Base-by-base conservation (phyloP, 1,140 invertebrate species). In the Apis florea region DNA sequence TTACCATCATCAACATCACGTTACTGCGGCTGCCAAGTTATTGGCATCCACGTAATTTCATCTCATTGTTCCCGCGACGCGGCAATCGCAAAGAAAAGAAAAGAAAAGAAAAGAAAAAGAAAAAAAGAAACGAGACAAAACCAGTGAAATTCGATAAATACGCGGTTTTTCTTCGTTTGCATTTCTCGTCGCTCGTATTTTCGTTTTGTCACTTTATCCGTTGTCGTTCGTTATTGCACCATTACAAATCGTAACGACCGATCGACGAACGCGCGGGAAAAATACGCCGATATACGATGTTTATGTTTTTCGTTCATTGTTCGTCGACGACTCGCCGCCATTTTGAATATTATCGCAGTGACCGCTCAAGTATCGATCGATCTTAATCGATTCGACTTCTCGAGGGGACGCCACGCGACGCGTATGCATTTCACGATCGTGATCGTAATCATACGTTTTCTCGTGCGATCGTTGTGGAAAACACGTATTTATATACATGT, bases 1-100 rank as follows among this genome's bases (percentile, higher is more conserved):
- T 2, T 97, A 97, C 92, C 96, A 97, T 91, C 96, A 97, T 91
- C 96, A 97, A 90, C 96, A 97, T 89, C 96, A 97, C 93, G 96
- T 97, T 58, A 97, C 96, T 24, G 96, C 96, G 63, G 96, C 96
- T 63, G 96, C 96, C 26, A 97, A 97, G 89, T 93, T 97, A 73
- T 96, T 97, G 94, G 96, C 96, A 5, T 96, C 96, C n/a, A 96
- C 96, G 87, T 97, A 96, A 93, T 76, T 83, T 69, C 56, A 49
- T 31, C 17, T 26, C 26, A 56, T 78, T 21, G 11, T 19, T 53
- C 26, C 5, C 21, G 61, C 31, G 31, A n/a, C 59, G 24, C 31
- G 47, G 8, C 40, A 47, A 61, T 0, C 12, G 5, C 0, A 6
- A 40, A 40, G 2, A 40, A 40, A 40, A 31, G 4, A 31, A 31